Evolutionary conservation across 2,888 invertebrate species (phyloP), one percentile per base, ranked within the genome.

Genomic region (Cactoblastis cactorum): DNA sequence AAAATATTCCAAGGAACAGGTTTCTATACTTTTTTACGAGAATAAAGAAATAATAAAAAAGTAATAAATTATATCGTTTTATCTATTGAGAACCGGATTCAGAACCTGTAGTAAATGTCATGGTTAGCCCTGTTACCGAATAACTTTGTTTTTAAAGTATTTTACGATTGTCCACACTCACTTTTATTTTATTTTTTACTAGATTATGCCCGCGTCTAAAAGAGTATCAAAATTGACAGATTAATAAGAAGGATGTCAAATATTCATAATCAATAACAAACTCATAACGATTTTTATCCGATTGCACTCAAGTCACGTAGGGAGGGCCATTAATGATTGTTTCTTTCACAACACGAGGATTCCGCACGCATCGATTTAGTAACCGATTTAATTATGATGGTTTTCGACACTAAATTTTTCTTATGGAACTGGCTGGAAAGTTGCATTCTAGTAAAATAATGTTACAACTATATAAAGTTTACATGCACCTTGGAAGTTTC

Each of bases 311-410:
- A 39, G 28, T 45, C 52, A 56, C 53, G 52, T 52, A 56, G 52
- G 56, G 52, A 53, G 52, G 22, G 47, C 48, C 38, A 43, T 50
- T 50, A 50, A 45, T 48, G 43, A 35, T 33, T 38, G 38, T 49
- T 53, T 34, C 38, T 57, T 57, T 51, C 53, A 53, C 37, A 53
- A 57, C 52, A 33, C 52, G 39, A 52, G 53, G 53, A 54, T 51
- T 55, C 52, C 52, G 51, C 49, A 46, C 52, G 46, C 50, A 47
- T 54, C 51, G 45, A 53, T 58, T 48, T 55, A 49, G 50, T 52
- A 53, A 58, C 52, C 41, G 41, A 45, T 51, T 53, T 49, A 33
- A 49, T 48, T 48, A 28, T 24, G 32, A 43, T 48, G 47, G 45
- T 54, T 52, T 54, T 54, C 54, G 54, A 43, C 51, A 52, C 24